phyloP scores from a whole-genome alignment of 2,797 vertebrate species.

The Premnoplex brunnescens region DNA sequence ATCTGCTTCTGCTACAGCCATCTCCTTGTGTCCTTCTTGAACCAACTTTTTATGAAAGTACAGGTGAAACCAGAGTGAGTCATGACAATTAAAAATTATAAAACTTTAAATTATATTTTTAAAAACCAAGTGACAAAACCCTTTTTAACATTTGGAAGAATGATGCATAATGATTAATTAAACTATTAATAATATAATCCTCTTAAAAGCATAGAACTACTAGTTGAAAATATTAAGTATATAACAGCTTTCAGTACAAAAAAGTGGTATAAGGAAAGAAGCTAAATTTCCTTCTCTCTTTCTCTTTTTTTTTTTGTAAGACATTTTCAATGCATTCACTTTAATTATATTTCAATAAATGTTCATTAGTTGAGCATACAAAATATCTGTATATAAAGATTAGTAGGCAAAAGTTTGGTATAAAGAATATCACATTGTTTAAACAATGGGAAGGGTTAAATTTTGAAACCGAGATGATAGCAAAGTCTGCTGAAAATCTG shows the following conservation, averaged over 20 bases:
- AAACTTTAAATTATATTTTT: slow-evolving; percentile 51
- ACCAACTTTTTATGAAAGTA: slow-evolving; percentile 37
- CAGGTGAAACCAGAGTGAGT: background rate
- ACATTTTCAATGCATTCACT: slow-evolving; percentile 19
- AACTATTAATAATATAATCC: slow-evolving; percentile 75
- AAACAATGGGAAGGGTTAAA: background rate
- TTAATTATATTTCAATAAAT: slow-evolving; percentile 66
- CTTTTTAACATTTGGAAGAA: slow-evolving; percentile 63
- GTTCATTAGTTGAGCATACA: slow-evolving; percentile 8
- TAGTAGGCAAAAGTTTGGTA: slow-evolving; percentile 29
- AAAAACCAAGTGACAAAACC: background rate
- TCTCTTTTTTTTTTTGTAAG: background rate
- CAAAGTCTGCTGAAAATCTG: background rate
- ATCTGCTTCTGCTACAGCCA: slow-evolving; percentile 14
- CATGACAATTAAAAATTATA: slow-evolving; percentile 44
- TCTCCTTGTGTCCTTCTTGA: slow-evolving; percentile 42
- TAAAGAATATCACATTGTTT: background rate
- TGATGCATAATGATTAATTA: slow-evolving; percentile 73
- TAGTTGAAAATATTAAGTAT: slow-evolving; percentile 67
- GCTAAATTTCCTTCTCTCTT: background rate
- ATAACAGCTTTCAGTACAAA: slow-evolving; percentile 63
- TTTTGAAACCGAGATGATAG: background rate
- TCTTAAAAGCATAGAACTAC: slow-evolving; percentile 70
- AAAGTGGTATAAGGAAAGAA: slow-evolving; percentile 47
- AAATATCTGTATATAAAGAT: background rate